These are phyloP conservation scores for Latrodectus hesperus DNA, from an alignment of 2,888 invertebrate species.

Conservation along the genomic window DNA sequence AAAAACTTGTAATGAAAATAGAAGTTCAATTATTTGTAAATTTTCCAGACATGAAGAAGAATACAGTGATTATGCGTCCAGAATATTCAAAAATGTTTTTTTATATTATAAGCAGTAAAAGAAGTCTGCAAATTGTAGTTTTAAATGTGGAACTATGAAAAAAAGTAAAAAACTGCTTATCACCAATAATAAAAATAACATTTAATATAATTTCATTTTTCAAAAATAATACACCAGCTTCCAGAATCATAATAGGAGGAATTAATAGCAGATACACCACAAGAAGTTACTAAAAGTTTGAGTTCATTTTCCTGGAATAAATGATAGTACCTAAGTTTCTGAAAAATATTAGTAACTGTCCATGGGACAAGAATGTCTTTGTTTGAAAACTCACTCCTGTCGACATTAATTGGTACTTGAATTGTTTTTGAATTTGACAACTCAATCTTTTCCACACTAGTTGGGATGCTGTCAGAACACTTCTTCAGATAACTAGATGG, in stretches of 20 bases:
- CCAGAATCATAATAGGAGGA: conserved; percentile 94
- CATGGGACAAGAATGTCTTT: conserved; percentile 96
- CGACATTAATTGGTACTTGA: conserved; percentile 85
- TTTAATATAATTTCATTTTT: conserved; percentile 77
- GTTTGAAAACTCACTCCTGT: conserved; percentile 90
- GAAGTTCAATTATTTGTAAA: too few species aligned
- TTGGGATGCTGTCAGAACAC: neutral
- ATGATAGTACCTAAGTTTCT: conserved; percentile 86
- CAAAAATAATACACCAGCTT: conserved; percentile 92
- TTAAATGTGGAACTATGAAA: too few species aligned
- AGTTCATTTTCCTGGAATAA: conserved; percentile 91
- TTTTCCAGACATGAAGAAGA: too few species aligned
- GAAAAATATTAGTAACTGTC: conserved; percentile 81
- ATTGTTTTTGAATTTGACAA: neutral
- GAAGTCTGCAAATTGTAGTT: too few species aligned
- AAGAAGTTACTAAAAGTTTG: conserved; percentile 80
- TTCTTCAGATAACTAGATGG: conserved; percentile 82
- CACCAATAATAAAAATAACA: too few species aligned
- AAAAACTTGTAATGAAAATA: too few species aligned
- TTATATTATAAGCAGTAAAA: too few species aligned
- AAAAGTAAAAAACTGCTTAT: too few species aligned
- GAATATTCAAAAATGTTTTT: too few species aligned
- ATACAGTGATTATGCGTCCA: too few species aligned
- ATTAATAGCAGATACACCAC: conserved; percentile 78
- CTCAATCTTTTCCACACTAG: conserved; percentile 2